Conservation (phyloP, 2,113 vertebrate species). For the Recurvirostra avosetta region DNA sequence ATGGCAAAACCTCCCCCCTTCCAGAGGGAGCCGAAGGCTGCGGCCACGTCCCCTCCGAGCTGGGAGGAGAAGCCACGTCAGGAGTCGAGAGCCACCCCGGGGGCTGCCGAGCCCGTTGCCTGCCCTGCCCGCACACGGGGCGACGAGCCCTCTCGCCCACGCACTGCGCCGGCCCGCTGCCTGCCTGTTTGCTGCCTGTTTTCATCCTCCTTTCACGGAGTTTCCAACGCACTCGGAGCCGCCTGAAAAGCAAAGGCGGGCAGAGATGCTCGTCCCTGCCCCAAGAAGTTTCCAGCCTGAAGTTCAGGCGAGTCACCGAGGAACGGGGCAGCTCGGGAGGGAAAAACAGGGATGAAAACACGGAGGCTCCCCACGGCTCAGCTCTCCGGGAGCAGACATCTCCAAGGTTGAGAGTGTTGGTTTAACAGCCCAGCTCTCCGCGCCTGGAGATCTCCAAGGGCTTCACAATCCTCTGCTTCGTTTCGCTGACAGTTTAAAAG, state of each 20-base stretch:
- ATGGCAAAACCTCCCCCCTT: background rate
- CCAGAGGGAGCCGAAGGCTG: background rate
- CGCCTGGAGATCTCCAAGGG: background rate
- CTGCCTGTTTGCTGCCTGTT: background rate
- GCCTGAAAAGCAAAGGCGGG: background rate
- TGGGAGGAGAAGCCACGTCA: slow-evolving; percentile 7
- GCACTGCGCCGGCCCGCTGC: background rate
- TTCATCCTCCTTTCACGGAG: background rate
- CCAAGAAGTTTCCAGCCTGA: background rate
- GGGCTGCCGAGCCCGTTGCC: background rate
- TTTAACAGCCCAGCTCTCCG: background rate
- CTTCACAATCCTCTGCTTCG: background rate
- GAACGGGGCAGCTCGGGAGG: background rate
- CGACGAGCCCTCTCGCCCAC: background rate
- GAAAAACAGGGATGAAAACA: background rate
- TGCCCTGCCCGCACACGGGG: background rate
- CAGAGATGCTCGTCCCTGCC: background rate
- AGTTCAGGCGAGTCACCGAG: background rate
- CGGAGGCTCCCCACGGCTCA: background rate
- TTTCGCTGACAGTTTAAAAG: background rate
- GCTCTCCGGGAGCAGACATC: background rate
- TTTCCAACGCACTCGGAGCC: background rate
- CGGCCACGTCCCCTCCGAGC: background rate
- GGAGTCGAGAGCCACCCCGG: background rate
- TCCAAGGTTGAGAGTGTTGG: accelerated